A percentile compares a stretch with the other conserved stretches of the same genome.
These are phyloP conservation scores for Dryomyza anilis DNA, from an alignment of 2,888 invertebrate genomes.

Conservation along the genomic window DNA sequence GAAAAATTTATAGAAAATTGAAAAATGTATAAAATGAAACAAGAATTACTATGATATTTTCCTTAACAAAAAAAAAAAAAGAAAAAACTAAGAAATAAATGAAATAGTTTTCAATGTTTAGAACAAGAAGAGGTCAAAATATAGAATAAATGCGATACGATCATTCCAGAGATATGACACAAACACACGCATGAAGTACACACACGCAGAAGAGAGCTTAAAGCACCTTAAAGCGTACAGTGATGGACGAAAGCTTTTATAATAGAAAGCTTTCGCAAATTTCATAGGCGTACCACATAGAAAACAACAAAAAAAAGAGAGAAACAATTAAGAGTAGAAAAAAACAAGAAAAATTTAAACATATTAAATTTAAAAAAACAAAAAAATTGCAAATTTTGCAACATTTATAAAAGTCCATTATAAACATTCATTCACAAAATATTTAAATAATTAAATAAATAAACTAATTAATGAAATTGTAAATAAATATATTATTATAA, in stretches of 20 bases:
- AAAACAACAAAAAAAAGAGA: background rate
- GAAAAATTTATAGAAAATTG: conserved; percentile 43
- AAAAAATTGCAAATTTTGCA: background rate
- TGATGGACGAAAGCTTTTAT: background rate
- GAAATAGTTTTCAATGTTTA: conserved; percentile 34
- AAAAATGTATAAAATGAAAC: conserved; percentile 25
- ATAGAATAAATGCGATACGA: conserved; percentile 17
- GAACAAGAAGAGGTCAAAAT: conserved; percentile 26
- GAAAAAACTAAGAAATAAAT: conserved; percentile 8
- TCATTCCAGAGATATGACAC: conserved; percentile 16
- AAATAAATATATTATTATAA: no score
- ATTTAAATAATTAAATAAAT: conserved; percentile 14
- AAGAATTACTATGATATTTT: no score
- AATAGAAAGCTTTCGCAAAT: no score
- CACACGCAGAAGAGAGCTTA: conserved; percentile 13
- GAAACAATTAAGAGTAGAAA: background rate
- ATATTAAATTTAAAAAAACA: background rate
- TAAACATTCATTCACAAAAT: background rate
- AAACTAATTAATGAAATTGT: conserved; percentile 7
- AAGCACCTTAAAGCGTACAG: background rate
- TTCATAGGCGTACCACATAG: no score
- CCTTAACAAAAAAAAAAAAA: conserved; percentile 31
- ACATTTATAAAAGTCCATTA: background rate
- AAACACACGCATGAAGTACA: conserved; percentile 11
- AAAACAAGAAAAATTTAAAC: background rate